Evolutionary conservation across 2,888 invertebrate species (phyloP).

Genomic region (Dicyrtomina minuta): DNA sequence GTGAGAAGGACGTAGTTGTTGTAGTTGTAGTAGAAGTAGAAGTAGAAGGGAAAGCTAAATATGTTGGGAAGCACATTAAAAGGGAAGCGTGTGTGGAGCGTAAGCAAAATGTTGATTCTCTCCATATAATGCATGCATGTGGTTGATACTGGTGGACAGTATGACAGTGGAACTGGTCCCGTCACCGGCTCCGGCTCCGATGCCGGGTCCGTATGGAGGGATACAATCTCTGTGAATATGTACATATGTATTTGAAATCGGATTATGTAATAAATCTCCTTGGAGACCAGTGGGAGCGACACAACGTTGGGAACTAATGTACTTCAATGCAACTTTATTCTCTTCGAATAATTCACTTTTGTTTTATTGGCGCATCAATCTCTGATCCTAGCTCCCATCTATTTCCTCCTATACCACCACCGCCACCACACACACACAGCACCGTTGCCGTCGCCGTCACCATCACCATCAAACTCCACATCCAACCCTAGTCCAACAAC

Average conservation of each 20-base stretch:
- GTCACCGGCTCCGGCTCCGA: no score
- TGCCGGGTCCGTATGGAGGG: no score
- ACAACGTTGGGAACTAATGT: slow-evolving; percentile 25
- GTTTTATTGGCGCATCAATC: slow-evolving; percentile 36
- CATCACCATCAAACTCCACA: not conserved
- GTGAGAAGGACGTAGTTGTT: no score
- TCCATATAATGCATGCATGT: not conserved
- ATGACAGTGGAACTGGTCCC: no score
- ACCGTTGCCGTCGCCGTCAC: not conserved
- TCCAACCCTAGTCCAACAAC: not conserved
- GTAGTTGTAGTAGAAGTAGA: no score
- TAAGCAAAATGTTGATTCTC: not conserved
- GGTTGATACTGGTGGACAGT: not conserved
- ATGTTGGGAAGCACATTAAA: not conserved
- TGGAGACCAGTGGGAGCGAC: slow-evolving; percentile 30
- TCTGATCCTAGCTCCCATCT: not conserved
- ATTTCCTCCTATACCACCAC: no score
- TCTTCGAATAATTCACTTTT: slow-evolving; percentile 33
- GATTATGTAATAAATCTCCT: slow-evolving; percentile 34
- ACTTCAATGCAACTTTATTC: slow-evolving; percentile 30
- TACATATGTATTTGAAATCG: slow-evolving; percentile 18
- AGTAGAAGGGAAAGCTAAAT: not conserved
- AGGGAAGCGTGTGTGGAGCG: not conserved
- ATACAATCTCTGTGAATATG: not conserved
- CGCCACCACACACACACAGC: slow-evolving; percentile 2